Base-by-base conservation (phyloP, 2,797 vertebrate genomes). In the Pteropus rufus region DNA sequence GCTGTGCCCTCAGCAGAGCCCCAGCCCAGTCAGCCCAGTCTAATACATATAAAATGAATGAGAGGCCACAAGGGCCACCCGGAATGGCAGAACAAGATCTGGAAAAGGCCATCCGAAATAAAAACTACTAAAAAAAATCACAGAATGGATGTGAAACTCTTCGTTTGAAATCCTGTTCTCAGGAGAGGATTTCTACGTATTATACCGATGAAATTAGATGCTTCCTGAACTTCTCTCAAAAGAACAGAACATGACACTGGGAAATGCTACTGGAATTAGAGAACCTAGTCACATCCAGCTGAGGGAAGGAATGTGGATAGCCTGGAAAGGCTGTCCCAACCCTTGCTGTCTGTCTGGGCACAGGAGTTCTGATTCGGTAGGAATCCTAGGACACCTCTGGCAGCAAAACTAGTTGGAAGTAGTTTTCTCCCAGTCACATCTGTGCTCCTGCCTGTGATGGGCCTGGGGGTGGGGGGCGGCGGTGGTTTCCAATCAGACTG, bases 281-380 rank as follows among this genome's bases (percentile, higher is more conserved):
- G 58, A 67, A 31, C 3, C 4, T 15, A 18, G 1, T 23, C 16
- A 21, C 26, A 44, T 12, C 14, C 46, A 49, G 46, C 4, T 29
- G 29, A 34, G 36, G 6, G 10, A 23, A 60, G n/a, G 56, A 9
- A 24, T 6, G 2, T 2, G 16, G 62, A 16, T 5, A 10, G 16
- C 41, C 60, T 24, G 23, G 60, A 67, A 58, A 62, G 15, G 49
- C 15, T 5, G 15, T 16, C 14, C 41, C 44, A 7, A 44, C 15
- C 1, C 64, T 19, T n/a, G 46, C 34, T 10, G 12, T 15, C 54
- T 14, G 10, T 12, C 54, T 18, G 34, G 56, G n/a, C 8, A 7
- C 0, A 3, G 14, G 29, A 54, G 46, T 26, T 62, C 12, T 2
- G 23, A 36, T 14, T 75, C 1, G 6, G 34, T 7, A 14, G 29